Percentiles rank a stretch among this genome's conserved stretches.
These are phyloP conservation scores for Amphiprion clarkii DNA, from an alignment of 2,797 vertebrate genomes.

Conservation along the genomic window DNA sequence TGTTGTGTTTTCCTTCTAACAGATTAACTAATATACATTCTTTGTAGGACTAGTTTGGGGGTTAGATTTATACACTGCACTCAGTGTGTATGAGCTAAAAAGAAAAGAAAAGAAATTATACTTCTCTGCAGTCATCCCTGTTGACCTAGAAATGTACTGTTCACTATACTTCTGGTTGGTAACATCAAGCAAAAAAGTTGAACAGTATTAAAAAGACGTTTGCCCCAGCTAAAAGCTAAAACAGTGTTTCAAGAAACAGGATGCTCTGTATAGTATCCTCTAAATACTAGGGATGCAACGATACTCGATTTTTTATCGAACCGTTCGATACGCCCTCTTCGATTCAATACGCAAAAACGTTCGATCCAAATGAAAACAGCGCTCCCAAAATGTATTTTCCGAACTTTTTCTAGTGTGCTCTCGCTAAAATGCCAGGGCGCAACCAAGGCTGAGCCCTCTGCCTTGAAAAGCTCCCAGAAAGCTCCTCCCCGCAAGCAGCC, in stretches of 20 bases:
- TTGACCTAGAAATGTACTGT: slow-evolving; percentile 1
- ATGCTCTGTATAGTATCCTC: slow-evolving; percentile 24
- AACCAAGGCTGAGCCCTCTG: too few species aligned
- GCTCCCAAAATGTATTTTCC: too few species aligned
- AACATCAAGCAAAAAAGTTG: slow-evolving; percentile 11
- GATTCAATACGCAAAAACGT: too few species aligned
- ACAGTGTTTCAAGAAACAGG: neutral
- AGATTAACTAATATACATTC: neutral
- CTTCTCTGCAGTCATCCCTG: neutral
- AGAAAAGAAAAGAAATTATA: neutral
- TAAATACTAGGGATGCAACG: too few species aligned
- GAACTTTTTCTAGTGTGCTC: too few species aligned
- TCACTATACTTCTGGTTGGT: slow-evolving; percentile 1
- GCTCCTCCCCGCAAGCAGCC: too few species aligned
- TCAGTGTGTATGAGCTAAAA: neutral
- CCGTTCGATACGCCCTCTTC: too few species aligned
- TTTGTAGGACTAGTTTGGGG: neutral
- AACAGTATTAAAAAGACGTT: slow-evolving; percentile 9
- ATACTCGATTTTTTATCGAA: too few species aligned
- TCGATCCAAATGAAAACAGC: too few species aligned
- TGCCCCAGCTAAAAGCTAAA: slow-evolving; percentile 10
- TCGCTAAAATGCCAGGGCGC: too few species aligned
- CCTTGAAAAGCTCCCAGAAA: too few species aligned
- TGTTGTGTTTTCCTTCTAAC: neutral
- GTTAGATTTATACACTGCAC: neutral